Conservation (phyloP, 2,797 vertebrate species). For the Notolabrus celidotus region DNA sequence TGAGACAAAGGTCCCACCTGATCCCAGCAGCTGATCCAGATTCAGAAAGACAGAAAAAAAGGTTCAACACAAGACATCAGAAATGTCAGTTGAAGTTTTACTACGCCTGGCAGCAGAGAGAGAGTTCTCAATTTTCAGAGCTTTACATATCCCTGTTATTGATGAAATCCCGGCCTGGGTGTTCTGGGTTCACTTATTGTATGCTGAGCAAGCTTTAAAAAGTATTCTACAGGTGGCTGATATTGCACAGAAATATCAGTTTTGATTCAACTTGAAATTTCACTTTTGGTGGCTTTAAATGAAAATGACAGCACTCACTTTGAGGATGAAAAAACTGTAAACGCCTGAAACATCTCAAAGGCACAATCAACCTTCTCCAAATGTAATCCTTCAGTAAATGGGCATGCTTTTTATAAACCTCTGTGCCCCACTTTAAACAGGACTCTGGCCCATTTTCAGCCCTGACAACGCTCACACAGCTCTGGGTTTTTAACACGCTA, state of each 20-base stretch:
- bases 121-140: background rate
- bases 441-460: constrained; percentile 84
- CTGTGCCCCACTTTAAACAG: constrained; percentile 80
- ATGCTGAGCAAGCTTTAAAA: background rate
- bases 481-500: constrained; percentile 56
- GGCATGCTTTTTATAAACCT: constrained; percentile 81
- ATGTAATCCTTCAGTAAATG: constrained; percentile 61
- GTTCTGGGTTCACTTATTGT: too few relatives aligned
- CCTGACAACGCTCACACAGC: constrained; percentile 53
- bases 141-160: background rate
- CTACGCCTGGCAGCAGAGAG: background rate
- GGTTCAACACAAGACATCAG: background rate
- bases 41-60: constrained; percentile 44
- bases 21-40: constrained; percentile 69
- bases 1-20: constrained; percentile 73
- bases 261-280: background rate
- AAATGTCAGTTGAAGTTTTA: constrained; percentile 4
- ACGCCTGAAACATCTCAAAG: constrained; percentile 52
- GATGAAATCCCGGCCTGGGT: too few relatives aligned
- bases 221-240: constrained; percentile 7
- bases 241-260: background rate
- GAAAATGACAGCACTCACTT: background rate
- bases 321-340: constrained; percentile 4
- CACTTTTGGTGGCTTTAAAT: background rate
- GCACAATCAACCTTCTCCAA: constrained; percentile 60